phyloP scores from a whole-genome alignment of 2,797 vertebrate genomes.

The Gobionotothen gibberifrons region DNA sequence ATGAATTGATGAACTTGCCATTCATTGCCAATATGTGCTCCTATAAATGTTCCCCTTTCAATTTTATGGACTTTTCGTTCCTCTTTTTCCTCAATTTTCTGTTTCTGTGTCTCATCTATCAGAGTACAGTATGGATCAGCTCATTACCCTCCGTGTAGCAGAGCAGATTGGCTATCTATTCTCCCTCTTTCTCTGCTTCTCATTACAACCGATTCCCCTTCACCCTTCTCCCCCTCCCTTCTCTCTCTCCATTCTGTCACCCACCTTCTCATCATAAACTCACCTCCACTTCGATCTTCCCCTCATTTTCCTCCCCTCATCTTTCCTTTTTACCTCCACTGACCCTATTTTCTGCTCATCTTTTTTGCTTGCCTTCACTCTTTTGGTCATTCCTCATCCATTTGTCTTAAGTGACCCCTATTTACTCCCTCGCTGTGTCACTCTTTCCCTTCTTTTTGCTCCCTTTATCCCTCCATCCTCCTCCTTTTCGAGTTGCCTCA shows the following conservation, averaged over 20 bases:
- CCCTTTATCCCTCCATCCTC: conserved; percentile 21
- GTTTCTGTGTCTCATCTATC: not conserved
- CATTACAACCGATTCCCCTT: conserved; percentile 3
- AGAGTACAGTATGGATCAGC: not conserved
- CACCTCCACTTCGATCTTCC: conserved; percentile 14
- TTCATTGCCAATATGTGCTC: not conserved
- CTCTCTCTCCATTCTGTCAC: conserved; percentile 8
- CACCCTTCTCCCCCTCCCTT: not conserved
- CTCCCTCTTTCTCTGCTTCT: conserved; percentile 1
- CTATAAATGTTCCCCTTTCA: not conserved
- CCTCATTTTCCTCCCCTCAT: conserved; percentile 41
- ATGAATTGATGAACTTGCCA: not conserved
- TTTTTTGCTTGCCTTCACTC: conserved; percentile 40
- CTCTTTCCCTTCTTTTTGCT: conserved; percentile 12
- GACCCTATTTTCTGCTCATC: conserved; percentile 64
- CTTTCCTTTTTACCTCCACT: conserved; percentile 55
- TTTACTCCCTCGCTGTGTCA: conserved; percentile 31
- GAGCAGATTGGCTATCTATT: conserved; percentile 20
- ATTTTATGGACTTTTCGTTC: not conserved
- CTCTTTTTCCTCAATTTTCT: not conserved
- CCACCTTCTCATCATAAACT: conserved; percentile 25
- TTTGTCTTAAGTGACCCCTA: conserved; percentile 54
- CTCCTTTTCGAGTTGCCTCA: not conserved
- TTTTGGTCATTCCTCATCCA: conserved; percentile 56
- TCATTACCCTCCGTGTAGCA: conserved; percentile 5